A percentile compares a stretch with the other conserved stretches of the same genome.
Conservation (phyloP, 30 jellyfish, hydroid and myxozoan species). For the Calvadosia cruxmelitensis region DNA sequence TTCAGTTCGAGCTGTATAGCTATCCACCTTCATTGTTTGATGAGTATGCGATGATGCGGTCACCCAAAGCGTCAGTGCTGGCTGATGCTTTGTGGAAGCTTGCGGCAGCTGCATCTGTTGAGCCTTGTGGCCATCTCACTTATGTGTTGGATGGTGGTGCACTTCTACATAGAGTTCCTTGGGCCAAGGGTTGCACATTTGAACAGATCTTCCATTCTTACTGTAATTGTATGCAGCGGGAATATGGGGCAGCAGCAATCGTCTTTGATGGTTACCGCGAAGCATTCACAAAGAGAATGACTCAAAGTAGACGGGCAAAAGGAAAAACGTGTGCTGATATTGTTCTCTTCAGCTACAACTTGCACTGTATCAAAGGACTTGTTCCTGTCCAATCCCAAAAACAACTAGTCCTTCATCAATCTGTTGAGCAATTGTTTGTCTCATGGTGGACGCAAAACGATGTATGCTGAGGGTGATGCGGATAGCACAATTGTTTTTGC, state of each 20-base stretch:
- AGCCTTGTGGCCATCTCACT: not conserved
- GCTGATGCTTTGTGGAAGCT: constrained; percentile 21
- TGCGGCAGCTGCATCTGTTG: constrained; percentile 10
- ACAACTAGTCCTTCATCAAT: constrained; percentile 24
- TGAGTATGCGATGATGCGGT: not conserved
- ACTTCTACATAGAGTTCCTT: constrained; percentile 11
- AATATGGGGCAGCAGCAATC: too few relatives aligned
- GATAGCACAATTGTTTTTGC: constrained; percentile 17
- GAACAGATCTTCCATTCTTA: too few relatives aligned
- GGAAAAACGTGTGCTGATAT: constrained; percentile 10
- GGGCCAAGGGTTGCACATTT: constrained; percentile 17
- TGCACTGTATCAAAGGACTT: constrained; percentile 13
- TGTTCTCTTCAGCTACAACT: too few relatives aligned
- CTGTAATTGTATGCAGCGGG: too few relatives aligned
- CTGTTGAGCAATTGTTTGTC: constrained; percentile 1
- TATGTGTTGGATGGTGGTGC: constrained; percentile 30
- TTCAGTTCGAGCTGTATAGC: constrained; percentile 16
- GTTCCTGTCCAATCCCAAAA: constrained; percentile 14
- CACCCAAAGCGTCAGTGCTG: constrained; percentile 7
- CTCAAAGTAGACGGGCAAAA: too few relatives aligned
- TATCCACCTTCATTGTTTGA: constrained; percentile 17
- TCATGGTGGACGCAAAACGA: constrained; percentile 9
- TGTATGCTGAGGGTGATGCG: constrained; percentile 29
- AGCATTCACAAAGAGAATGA: too few relatives aligned
- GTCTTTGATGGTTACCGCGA: too few relatives aligned